Evolutionary conservation across 2,797 vertebrate genomes (phyloP), one percentile per base, ranked within the genome.

Genomic region (Macropus fuliginosus): DNA sequence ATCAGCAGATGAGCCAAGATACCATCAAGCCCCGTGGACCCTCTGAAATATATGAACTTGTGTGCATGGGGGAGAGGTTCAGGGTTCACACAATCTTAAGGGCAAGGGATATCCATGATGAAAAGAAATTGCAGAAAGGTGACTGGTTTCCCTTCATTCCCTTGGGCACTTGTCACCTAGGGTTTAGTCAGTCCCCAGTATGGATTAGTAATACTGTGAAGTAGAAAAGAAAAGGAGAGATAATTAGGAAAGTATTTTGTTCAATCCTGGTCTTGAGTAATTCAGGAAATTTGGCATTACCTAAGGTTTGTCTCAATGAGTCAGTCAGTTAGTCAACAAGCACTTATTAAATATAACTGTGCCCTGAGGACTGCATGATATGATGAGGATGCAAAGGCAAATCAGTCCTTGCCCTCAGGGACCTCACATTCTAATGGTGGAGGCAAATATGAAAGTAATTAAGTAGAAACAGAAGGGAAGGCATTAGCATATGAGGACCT

Each of bases 1-100:
- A 90, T 59, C 54, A 92, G 40, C 40, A 91, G 24, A 1, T 55
- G 66, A 54, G 0, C 12, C 66, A 74, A 55, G 52, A 59, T 50
- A 50, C 1, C 55, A 8, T 56, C 93, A 59, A 54, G 21, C 81
- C 96, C 91, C 29, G 2, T 55, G 55, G 89, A 2, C n/a, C 18
- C 31, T 91, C 13, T 55, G 90, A 11, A 50, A 87, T 1, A 5
- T 5, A 87, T 1, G 21, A 87, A 87, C 50, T 10, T 81, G 66
- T 40, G 5, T 81, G 18, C 18, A 0, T 24, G 1, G n/a, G 21
- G 74, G 57, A 90, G 93, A 95, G 31, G 34, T 40, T 55, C 27
- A 93, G 56, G 34, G 21, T 92, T 97, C 94, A 46, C 21, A 87
- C 24, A 87, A 87, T 50, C 62, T 74, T 74, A 40, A n/a, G 34